Percentiles rank a stretch among this genome's conserved stretches.
Evolutionary conservation across 1,140 invertebrate genomes (phyloP).

Genomic region (Druon quercuslanigerum): DNA sequence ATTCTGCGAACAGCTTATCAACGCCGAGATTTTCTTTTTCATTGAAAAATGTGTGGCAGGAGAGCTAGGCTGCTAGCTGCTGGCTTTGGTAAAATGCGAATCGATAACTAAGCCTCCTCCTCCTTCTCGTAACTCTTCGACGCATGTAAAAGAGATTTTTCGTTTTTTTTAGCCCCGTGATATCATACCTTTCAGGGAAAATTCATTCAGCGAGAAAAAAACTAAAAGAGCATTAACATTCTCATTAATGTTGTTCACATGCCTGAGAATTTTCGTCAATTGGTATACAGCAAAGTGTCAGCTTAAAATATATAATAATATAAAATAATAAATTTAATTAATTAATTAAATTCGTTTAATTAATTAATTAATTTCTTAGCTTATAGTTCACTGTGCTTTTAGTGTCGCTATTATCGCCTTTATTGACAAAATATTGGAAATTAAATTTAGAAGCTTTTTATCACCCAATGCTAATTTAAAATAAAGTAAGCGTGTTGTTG

Average conservation of each 20-base stretch:
- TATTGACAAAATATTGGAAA: neutral
- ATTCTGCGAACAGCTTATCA: slow-evolving; percentile 52
- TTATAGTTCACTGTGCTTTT: slow-evolving; percentile 18
- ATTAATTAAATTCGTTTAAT: too few species aligned
- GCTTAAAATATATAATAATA: slow-evolving; percentile 4
- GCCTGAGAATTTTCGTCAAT: slow-evolving; percentile 8
- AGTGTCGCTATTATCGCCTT: slow-evolving; percentile 24
- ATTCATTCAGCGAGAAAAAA: neutral
- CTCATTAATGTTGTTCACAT: neutral
- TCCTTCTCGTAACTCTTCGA: slow-evolving; percentile 1
- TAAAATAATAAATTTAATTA: too few species aligned
- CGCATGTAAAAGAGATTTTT: slow-evolving; percentile 15
- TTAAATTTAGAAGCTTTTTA: slow-evolving; percentile 4
- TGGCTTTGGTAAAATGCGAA: slow-evolving; percentile 8
- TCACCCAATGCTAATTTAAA: slow-evolving; percentile 5
- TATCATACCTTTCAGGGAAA: neutral
- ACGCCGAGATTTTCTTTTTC: neutral
- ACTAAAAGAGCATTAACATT: neutral
- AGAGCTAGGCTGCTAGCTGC: too few species aligned
- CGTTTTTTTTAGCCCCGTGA: neutral
- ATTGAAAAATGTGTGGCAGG: neutral
- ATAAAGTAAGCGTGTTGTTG: slow-evolving; percentile 13
- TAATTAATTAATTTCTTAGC: too few species aligned
- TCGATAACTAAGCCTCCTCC: neutral
- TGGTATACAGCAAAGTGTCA: slow-evolving; percentile 3